These are phyloP conservation scores for Bellardia pandia DNA, from an alignment of 2,888 invertebrate species.

Conservation along the genomic window DNA sequence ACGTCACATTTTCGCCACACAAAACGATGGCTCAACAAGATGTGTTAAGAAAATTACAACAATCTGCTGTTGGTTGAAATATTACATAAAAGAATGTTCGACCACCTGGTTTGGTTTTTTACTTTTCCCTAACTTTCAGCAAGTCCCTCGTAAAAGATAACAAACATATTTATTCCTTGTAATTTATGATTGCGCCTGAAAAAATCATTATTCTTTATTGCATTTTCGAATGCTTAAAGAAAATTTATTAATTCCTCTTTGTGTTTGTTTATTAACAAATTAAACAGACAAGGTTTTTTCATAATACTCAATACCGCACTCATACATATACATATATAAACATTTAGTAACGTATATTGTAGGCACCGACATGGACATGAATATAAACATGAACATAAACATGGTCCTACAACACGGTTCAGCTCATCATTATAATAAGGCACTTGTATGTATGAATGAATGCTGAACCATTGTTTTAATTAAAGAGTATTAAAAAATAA, in stretches of 20 bases:
- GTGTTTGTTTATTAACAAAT: background rate
- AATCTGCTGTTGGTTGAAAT: no score
- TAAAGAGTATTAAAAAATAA: slow-evolving; percentile 47
- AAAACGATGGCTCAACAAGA: no score
- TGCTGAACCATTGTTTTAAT: slow-evolving; percentile 32
- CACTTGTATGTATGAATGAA: background rate
- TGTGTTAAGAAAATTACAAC: no score
- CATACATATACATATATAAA: background rate
- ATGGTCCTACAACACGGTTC: background rate
- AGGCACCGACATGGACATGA: background rate
- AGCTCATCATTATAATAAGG: slow-evolving; percentile 3
- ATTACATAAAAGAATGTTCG: no score
- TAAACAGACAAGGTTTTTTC: slow-evolving; percentile 11
- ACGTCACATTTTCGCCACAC: no score
- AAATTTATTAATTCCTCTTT: slow-evolving; percentile 34
- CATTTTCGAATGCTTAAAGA: slow-evolving; percentile 2
- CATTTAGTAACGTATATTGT: background rate
- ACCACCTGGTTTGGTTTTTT: no score
- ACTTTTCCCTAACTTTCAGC: no score
- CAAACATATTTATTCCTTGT: background rate
- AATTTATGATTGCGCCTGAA: background rate
- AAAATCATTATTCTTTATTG: background rate
- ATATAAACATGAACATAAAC: background rate
- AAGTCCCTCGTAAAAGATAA: no score
- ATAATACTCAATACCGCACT: no score